Conservation (phyloP, 2,888 invertebrate genomes). For the Tipula confusa region DNA sequence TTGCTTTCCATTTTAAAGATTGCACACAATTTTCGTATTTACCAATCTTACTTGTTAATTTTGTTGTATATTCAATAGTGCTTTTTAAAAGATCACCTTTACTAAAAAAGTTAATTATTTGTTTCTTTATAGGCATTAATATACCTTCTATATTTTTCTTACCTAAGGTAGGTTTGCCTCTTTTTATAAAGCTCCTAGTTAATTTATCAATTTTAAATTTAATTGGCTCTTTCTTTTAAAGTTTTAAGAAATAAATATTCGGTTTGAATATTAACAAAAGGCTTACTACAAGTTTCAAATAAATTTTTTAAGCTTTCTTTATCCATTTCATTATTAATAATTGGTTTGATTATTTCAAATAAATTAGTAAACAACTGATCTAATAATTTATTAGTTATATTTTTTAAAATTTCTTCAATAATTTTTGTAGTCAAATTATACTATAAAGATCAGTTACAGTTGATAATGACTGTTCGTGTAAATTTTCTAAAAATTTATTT, state of each 20-base stretch:
- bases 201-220: no score
- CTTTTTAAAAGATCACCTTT: not conserved
- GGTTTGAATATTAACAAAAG: no score
- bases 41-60: not conserved
- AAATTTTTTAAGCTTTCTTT: not conserved
- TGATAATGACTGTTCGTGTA: not conserved
- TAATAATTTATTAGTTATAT: not conserved
- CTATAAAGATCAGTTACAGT: not conserved
- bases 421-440: constrained; percentile 4
- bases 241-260: no score
- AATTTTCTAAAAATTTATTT: not conserved
- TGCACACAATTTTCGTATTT: not conserved
- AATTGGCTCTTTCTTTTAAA: no score
- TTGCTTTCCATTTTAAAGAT: not conserved
- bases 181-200: no score
- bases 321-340: not conserved
- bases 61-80: not conserved
- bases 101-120: no score
- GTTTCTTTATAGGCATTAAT: no score
- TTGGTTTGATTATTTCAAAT: no score
- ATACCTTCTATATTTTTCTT: no score
- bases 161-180: no score
- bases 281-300: constrained; percentile 21
- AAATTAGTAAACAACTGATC: not conserved
- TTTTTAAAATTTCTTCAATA: not conserved